Evolutionary conservation across 2,113 vertebrate genomes (phyloP).

Genomic region (Lanius collurio): DNA sequence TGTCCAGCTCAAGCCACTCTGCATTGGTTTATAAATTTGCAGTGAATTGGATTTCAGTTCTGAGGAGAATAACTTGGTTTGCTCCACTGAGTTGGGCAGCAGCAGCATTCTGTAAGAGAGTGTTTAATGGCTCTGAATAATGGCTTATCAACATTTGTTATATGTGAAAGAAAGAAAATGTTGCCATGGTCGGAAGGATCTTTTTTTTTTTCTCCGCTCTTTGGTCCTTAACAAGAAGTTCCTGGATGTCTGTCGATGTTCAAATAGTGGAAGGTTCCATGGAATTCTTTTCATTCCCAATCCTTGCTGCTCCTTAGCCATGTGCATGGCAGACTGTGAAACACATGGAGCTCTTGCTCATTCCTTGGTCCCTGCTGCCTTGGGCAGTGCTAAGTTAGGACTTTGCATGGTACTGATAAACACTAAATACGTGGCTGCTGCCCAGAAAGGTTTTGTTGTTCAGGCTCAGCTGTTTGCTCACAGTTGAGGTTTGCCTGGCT

Average conservation of each 20-base stretch:
- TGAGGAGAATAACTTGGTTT: not conserved
- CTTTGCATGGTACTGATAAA: not conserved
- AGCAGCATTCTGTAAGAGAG: not conserved
- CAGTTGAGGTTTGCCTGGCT: not conserved
- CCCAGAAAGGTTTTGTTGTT: not conserved
- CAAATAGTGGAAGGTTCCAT: not conserved
- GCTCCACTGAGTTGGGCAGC: not conserved
- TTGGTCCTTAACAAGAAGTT: not conserved
- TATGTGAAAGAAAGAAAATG: not conserved
- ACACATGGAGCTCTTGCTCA: not conserved
- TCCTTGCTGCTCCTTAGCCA: not conserved
- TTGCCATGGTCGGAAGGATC: not conserved
- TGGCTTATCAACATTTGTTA: not conserved
- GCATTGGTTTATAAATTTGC: not conserved
- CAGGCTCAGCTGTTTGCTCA: not conserved
- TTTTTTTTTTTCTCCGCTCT: not conserved
- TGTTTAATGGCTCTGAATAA: not conserved
- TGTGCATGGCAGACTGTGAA: not conserved
- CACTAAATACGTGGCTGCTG: not conserved
- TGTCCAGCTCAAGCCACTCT: not conserved
- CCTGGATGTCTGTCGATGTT: accelerated
- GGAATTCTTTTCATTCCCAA: not conserved
- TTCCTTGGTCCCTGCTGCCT: not conserved
- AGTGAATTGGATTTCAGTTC: not conserved
- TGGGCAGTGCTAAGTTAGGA: not conserved